Evolutionary conservation across 1,140 invertebrate species (phyloP).

Genomic region (Spodoptera litura): DNA sequence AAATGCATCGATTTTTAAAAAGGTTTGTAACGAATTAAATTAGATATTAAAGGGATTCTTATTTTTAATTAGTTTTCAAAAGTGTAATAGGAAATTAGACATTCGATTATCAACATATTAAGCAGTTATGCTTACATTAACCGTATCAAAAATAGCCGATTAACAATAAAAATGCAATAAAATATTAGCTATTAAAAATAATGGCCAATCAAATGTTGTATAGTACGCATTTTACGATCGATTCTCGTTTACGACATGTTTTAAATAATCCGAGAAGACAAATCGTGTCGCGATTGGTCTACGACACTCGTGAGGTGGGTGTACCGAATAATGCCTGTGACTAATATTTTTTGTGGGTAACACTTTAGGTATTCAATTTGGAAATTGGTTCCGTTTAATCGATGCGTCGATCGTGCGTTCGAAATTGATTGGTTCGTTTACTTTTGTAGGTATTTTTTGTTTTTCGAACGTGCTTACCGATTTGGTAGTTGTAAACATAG

Average conservation of each 20-base stretch:
- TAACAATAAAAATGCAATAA: constrained; percentile 46
- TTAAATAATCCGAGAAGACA: constrained; percentile 77
- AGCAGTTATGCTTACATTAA: constrained; percentile 23
- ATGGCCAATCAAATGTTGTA: constrained; percentile 62
- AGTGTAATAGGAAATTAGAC: constrained; percentile 25
- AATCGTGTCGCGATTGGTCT: constrained; percentile 68
- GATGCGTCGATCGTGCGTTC: not conserved
- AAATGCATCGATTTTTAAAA: constrained; percentile 37
- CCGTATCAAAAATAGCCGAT: constrained; percentile 26
- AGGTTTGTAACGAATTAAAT: constrained; percentile 14
- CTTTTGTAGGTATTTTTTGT: not conserved
- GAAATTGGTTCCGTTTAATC: constrained; percentile 3
- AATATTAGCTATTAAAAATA: constrained; percentile 58
- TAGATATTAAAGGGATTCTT: not conserved
- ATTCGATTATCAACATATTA: constrained; percentile 29
- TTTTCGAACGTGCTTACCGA: no score
- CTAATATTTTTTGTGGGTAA: constrained; percentile 5
- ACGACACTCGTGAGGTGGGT: not conserved
- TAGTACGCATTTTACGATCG: constrained; percentile 65
- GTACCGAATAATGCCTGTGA: not conserved
- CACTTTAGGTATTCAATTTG: constrained; percentile 22
- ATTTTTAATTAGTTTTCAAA: constrained; percentile 23
- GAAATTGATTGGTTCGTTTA: not conserved
- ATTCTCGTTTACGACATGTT: constrained; percentile 56
- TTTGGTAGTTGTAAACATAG: no score